Conservation (phyloP, 2,888 invertebrate genomes). For the Drosophila merina region DNA sequence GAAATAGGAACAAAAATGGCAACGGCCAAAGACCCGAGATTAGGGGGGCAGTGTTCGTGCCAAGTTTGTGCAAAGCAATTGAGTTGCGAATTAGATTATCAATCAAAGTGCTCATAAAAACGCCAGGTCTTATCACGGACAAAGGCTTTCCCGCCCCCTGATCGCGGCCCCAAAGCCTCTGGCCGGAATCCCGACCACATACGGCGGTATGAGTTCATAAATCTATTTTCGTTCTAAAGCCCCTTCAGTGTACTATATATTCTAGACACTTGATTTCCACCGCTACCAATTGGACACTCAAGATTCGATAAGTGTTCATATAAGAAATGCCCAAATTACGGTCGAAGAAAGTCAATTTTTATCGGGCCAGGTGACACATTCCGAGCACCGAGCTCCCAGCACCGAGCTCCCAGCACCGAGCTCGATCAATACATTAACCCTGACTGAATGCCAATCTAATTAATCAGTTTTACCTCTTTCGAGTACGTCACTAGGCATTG, state of each 20-base stretch:
- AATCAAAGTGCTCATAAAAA: slow-evolving; percentile 44
- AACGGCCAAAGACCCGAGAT: slow-evolving; percentile 29
- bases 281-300: slow-evolving; percentile 26
- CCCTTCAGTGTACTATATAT: slow-evolving; percentile 7
- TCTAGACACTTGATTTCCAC: slow-evolving; percentile 23
- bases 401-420: background rate
- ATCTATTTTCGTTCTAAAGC: slow-evolving; percentile 41
- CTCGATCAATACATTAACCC: slow-evolving; percentile 38
- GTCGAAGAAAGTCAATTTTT: slow-evolving; percentile 4
- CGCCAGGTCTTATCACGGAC: slow-evolving; percentile 34
- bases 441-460: slow-evolving; percentile 30
- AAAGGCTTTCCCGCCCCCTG: slow-evolving; percentile 14
- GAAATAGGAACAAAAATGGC: slow-evolving; percentile 23
- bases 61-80: slow-evolving; percentile 27
- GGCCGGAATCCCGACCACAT: slow-evolving; percentile 21
- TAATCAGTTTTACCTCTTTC: slow-evolving; percentile 35
- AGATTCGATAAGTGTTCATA: slow-evolving; percentile 21
- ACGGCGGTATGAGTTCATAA: slow-evolving; percentile 39
- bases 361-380: slow-evolving; percentile 37
- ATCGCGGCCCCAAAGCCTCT: slow-evolving; percentile 19
- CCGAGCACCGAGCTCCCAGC: background rate
- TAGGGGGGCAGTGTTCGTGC: slow-evolving; percentile 24
- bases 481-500: slow-evolving; percentile 35
- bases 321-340: slow-evolving; percentile 10
- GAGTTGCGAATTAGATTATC: slow-evolving; percentile 44